Evolutionary conservation across 1,140 invertebrate species (phyloP).

Genomic region (Heliconius congener): DNA sequence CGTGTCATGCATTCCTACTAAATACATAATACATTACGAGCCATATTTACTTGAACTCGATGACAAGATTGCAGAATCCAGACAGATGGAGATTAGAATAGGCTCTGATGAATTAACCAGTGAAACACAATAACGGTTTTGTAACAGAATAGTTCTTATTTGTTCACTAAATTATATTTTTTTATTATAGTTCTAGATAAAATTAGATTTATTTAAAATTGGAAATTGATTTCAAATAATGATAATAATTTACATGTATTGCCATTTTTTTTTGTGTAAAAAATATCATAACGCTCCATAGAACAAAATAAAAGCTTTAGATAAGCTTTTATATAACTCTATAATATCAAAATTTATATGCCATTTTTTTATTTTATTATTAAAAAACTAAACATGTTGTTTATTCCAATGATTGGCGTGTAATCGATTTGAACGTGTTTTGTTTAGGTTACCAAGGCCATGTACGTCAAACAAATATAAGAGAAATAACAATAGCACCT

Average conservation of each 20-base stretch:
- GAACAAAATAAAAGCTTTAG: no score
- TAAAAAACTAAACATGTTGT: neutral
- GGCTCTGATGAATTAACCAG: conserved; percentile 31
- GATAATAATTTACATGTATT: neutral
- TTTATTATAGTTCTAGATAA: neutral
- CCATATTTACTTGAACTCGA: conserved; percentile 18
- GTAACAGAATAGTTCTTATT: neutral
- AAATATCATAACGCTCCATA: no score
- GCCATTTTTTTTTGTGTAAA: no score
- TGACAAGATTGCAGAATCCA: conserved; percentile 22
- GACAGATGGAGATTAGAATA: conserved; percentile 20
- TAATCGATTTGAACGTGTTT: neutral
- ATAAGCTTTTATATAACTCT: neutral
- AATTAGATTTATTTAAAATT: neutral
- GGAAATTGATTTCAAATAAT: neutral
- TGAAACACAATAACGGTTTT: conserved; percentile 15
- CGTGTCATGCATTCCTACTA: neutral
- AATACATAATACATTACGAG: conserved; percentile 6
- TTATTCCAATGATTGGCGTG: neutral
- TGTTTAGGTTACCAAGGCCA: neutral
- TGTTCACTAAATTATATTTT: neutral
- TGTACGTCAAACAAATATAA: neutral
- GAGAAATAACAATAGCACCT: neutral
- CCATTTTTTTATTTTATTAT: neutral
- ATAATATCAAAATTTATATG: neutral